A percentile compares a stretch with the other conserved stretches of the same genome.
Evolutionary conservation across 2,113 vertebrate genomes (phyloP).

Genomic region (Atlantisia rogersi): DNA sequence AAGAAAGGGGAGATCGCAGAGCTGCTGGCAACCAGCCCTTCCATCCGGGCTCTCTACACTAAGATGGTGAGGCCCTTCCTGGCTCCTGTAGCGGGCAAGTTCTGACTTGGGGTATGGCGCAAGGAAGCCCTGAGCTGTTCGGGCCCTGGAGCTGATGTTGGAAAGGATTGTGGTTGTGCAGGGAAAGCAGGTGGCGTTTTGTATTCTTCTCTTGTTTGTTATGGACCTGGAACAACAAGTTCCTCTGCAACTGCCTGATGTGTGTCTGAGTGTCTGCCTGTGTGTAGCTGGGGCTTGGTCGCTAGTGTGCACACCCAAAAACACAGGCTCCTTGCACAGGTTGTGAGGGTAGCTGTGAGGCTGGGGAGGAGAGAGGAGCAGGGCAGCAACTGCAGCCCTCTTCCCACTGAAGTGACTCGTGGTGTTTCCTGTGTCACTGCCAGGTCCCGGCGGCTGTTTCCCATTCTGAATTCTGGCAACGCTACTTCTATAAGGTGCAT

Average conservation of each 20-base stretch:
- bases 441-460: conserved; percentile 95
- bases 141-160: background rate
- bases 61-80: conserved; percentile 86
- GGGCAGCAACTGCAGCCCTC: background rate
- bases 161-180: background rate
- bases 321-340: fast-evolving
- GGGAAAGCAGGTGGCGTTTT: background rate
- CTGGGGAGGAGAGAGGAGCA: background rate
- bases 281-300: background rate
- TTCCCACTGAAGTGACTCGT: background rate
- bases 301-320: background rate
- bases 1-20: conserved; percentile 92
- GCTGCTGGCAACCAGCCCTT: conserved; percentile 90
- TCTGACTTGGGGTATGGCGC: background rate
- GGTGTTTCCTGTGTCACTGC: background rate
- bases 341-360: background rate
- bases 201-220: background rate
- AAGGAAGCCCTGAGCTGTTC: background rate
- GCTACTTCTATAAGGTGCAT: conserved; percentile 97
- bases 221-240: background rate
- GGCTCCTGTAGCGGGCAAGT: background rate
- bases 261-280: background rate
- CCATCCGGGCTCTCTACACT: conserved; percentile 93
- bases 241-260: background rate
- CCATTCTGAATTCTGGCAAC: conserved; percentile 95